Evolutionary conservation across 2,113 vertebrate genomes (phyloP), one percentile per base, ranked within the genome.

Genomic region (Phaethon lepturus): DNA sequence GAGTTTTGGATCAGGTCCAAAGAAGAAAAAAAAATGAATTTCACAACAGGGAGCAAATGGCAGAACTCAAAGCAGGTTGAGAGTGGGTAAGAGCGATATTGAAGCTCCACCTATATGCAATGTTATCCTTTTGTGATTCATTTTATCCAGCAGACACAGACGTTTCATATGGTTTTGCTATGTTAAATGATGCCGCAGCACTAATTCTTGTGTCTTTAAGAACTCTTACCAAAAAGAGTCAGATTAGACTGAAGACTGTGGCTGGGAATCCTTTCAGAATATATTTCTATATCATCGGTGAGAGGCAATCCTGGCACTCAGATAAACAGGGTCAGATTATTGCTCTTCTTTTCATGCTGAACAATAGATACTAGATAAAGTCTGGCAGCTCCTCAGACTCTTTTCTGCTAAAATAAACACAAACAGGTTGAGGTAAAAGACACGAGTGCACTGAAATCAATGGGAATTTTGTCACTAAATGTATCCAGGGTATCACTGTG

Each of bases 1-100:
- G 85, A 92, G 71, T 85, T 95, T 96, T 95, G 85, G 90, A 85
- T 85, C 24, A 45, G 14, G 15, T 82, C 81, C 92, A 93, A 95
- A 90, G 33, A 17, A 82, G 16, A 42, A 81, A 75, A 86, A 87
- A 24, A 45, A 45, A 45, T 56, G 45, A 73, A 80, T 92, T 94
- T 94, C 67, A 59, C 73, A 94, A 71, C 28, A 74, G 72, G 24
- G 72, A 92, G 13, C 38, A 94, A 96, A 83, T 24, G 60, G 31
- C 22, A 86, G 91, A 91, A 95, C 91, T 97, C 64, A 89, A 91
- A 91, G 76, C 45, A 71, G 24, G 19, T 35, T 80, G 72, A 66
- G 45, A 62, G 31, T 0, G 2, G 7, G 17, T 75, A 67, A 74
- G 63, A 88, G 49, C 62, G 58, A 38, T 53, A 73, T 23, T 45